Evolutionary conservation across 1,140 invertebrate genomes (phyloP).

Genomic region (Protaetia brevitarsis): DNA sequence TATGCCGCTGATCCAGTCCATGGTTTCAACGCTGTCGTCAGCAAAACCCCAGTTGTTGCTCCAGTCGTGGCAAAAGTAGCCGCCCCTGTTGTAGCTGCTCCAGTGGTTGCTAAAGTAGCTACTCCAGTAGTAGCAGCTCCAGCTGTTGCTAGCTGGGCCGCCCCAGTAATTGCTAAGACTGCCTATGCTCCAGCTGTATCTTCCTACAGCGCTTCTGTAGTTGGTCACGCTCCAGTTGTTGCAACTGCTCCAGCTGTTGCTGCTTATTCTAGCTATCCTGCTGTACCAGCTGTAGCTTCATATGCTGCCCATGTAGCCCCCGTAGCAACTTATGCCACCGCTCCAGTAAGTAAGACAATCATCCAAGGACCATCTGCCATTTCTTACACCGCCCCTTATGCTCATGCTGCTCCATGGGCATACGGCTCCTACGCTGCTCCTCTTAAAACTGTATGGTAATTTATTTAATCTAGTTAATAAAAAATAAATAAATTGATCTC

Average conservation of each 20-base stretch:
- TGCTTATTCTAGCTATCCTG: constrained; percentile 14
- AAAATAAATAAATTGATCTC: too few relatives aligned
- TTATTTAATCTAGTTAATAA: not conserved
- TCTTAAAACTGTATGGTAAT: not conserved
- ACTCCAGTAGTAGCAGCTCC: constrained; percentile 34
- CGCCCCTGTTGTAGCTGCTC: constrained; percentile 22
- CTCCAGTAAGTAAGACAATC: not conserved
- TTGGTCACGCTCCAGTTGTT: not conserved
- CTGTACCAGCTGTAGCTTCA: not conserved
- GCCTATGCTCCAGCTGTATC: not conserved
- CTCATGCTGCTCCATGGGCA: not conserved
- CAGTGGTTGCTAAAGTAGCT: constrained; percentile 36
- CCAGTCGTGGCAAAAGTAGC: constrained; percentile 38
- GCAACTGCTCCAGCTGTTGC: constrained; percentile 7
- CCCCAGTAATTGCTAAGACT: constrained; percentile 1
- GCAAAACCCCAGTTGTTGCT: constrained; percentile 34
- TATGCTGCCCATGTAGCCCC: constrained; percentile 4
- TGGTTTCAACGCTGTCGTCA: constrained; percentile 51
- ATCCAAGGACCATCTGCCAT: constrained; percentile 5
- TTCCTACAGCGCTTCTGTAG: constrained; percentile 14
- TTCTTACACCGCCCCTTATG: not conserved
- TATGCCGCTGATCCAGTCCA: constrained; percentile 49
- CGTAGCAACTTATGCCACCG: not conserved
- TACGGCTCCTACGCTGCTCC: not conserved
- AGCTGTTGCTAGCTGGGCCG: not conserved